Conservation (phyloP, 1,140 invertebrate genomes). For the Sitodiplosis mosellana region DNA sequence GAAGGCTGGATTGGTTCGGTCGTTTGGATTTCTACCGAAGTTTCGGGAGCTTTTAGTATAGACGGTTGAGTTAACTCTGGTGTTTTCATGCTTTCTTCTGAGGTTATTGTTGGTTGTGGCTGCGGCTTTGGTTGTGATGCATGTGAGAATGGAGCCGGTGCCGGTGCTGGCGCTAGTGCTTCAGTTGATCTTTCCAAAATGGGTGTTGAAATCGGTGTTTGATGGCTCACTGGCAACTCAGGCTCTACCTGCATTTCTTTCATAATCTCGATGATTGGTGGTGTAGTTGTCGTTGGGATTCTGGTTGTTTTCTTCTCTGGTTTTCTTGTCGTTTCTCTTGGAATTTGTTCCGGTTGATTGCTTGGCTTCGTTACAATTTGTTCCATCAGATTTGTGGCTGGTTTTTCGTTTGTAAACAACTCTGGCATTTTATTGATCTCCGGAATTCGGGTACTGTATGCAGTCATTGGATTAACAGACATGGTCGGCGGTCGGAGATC, state of each 20-base stretch:
- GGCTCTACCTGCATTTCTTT: constrained; percentile 10
- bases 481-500: no score
- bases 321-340: constrained; percentile 6
- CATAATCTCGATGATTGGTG: background rate
- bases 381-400: constrained; percentile 8
- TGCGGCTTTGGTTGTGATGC: constrained; percentile 6
- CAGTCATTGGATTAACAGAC: background rate
- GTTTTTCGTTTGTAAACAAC: constrained; percentile 5
- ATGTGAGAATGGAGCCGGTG: constrained; percentile 9
- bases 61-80: no score
- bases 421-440: no score
- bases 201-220: constrained; percentile 18
- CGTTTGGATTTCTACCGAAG: no score
- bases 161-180: constrained; percentile 10
- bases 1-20: background rate
- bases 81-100: no score
- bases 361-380: constrained; percentile 8
- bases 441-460: background rate
- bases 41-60: no score
- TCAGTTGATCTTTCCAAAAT: constrained; percentile 19
- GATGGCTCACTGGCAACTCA: constrained; percentile 8
- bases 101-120: constrained; percentile 7
- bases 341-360: background rate
- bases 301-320: constrained; percentile 1
- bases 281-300: constrained; percentile 5